Evolutionary conservation across 53 echinoderm and acorn worm genomes (phyloP).

Genomic region (Arbacia lixula): DNA sequence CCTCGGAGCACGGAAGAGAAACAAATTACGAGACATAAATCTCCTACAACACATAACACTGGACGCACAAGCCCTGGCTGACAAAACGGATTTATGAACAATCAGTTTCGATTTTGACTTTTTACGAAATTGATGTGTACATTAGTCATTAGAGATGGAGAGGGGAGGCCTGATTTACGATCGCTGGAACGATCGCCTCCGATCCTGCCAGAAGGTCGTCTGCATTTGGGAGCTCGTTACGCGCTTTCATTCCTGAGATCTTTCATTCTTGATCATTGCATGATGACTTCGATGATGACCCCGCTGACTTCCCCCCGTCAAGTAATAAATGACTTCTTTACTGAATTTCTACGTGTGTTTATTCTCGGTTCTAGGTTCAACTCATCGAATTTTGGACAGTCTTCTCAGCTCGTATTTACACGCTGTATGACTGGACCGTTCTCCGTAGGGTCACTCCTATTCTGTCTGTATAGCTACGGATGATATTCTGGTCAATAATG

Average conservation of each 20-base stretch:
- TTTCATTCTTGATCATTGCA: neutral
- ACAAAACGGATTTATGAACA: conserved; percentile 43
- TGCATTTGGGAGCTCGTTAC: neutral
- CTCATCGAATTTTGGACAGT: too few relatives aligned
- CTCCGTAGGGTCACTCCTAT: too few relatives aligned
- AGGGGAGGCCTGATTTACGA: neutral
- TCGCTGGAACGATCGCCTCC: neutral
- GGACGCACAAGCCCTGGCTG: neutral
- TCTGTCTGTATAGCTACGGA: too few relatives aligned
- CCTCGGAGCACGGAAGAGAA: conserved; percentile 29
- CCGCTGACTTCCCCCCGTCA: neutral
- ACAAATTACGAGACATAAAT: conserved; percentile 44
- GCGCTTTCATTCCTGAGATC: neutral
- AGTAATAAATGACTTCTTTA: neutral
- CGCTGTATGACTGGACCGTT: too few relatives aligned
- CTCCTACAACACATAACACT: conserved; percentile 19
- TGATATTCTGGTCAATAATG: too few relatives aligned
- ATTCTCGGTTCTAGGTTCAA: too few relatives aligned
- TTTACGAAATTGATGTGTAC: conserved; percentile 21
- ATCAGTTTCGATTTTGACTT: conserved; percentile 48
- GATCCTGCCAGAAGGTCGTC: neutral
- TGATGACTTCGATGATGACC: neutral
- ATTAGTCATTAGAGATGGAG: conserved; percentile 13
- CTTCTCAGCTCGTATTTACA: too few relatives aligned
- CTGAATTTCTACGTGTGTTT: too few relatives aligned